Evolutionary conservation across 2,797 vertebrate species (phyloP), one percentile per base, ranked within the genome.

Genomic region (Neostethus bicornis): DNA sequence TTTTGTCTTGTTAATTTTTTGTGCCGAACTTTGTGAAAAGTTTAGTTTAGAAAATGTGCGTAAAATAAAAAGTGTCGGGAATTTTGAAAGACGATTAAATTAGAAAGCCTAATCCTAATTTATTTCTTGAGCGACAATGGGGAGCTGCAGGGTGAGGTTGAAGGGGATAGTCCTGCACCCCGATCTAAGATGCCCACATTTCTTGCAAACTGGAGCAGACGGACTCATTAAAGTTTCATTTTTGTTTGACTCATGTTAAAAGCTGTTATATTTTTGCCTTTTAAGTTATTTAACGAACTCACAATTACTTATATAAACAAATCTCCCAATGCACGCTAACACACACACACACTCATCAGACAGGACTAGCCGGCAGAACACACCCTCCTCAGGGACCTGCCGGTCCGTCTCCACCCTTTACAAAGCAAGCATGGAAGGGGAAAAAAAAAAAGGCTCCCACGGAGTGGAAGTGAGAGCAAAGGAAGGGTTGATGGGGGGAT

Each of bases 341-440:
- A 17, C 51, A 57, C 51, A 51, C 23, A 56, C 38, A 70, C 75
- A 73, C 47, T 61, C 65, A 71, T 60, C 64, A 76, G 66, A 77
- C 39, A n/a, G 73, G 58, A 47, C 41, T 4, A 57, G 71, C 50
- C 64, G 72, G 68, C 54, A 69, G 75, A 65, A 81, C 83, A 85
- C 87, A 53, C 87, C 84, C 81, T 80, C 79, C 83, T 80, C 80
- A 23, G 58, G 87, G 90, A 89, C 77, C 65, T 66, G 80, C 57
- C 61, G 64, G 32, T 44, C 39, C 23, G 73, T 77, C 86, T 85
- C 89, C 89, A 75, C 86, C 87, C 90, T 86, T 53, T 58, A 44
- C 69, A 80, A 79, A 71, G 71, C 62, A 48, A 43, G 54, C 38
- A 21, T 66, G 20, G 11, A 10, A 20, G 75, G 83, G 56, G 70